A percentile compares a stretch with the other conserved stretches of the same genome.
Evolutionary conservation across 2,888 invertebrate genomes (phyloP).

Genomic region (Lithophane socia): DNA sequence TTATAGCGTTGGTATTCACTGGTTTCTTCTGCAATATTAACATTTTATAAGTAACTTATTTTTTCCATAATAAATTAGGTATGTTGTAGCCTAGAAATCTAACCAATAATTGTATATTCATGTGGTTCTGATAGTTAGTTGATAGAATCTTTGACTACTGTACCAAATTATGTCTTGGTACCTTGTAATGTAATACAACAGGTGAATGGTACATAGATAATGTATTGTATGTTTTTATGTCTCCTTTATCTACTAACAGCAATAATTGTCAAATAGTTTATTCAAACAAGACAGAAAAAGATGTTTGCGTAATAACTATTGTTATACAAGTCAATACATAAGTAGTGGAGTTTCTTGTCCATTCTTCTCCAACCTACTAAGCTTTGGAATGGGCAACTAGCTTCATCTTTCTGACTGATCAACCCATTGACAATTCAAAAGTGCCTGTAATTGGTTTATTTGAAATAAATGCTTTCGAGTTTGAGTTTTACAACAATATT

Average conservation of each 20-base stretch:
- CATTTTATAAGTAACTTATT: neutral
- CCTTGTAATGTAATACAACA: neutral
- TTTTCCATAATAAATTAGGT: too few relatives aligned
- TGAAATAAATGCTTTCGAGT: too few relatives aligned
- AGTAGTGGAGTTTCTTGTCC: neutral
- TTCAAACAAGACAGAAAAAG: neutral
- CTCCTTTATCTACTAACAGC: neutral
- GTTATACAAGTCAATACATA: neutral
- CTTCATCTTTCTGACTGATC: too few relatives aligned
- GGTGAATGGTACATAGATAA: neutral
- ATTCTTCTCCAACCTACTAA: too few relatives aligned
- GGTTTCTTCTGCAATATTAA: constrained; percentile 82
- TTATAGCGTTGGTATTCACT: constrained; percentile 86
- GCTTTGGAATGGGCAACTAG: too few relatives aligned
- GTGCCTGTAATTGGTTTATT: too few relatives aligned
- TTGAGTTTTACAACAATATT: neutral
- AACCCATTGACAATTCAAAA: too few relatives aligned
- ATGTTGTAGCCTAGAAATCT: neutral
- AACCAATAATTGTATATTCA: neutral
- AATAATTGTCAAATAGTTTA: neutral
- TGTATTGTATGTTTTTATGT: neutral
- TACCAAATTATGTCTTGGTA: neutral
- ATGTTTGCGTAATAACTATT: neutral
- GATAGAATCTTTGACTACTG: neutral
- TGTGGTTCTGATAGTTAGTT: neutral